phyloP scores from a whole-genome alignment of 2,113 vertebrate species.

The Pitta sordida region DNA sequence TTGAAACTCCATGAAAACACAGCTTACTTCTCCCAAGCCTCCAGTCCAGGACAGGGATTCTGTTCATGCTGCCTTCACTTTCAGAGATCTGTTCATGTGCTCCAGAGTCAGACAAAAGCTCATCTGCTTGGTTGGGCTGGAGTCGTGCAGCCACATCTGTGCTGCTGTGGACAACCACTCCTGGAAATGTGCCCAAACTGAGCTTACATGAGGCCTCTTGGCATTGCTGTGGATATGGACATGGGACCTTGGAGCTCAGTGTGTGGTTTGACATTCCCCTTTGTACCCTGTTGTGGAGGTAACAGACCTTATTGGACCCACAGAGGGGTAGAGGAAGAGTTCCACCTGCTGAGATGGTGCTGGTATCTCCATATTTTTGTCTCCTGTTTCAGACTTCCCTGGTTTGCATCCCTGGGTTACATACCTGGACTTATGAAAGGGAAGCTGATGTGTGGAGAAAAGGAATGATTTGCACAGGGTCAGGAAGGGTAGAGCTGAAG shows the following conservation, averaged over 20 bases:
- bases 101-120: not conserved
- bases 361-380: not conserved
- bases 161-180: not conserved
- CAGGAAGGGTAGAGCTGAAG: not conserved
- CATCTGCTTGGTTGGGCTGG: not conserved
- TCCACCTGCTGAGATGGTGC: not conserved
- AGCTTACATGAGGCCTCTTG: not conserved
- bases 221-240: not conserved
- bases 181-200: not conserved
- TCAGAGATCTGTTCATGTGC: not conserved
- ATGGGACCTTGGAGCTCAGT: accelerated
- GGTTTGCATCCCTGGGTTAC: not conserved
- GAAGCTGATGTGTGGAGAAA: not conserved
- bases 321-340: not conserved
- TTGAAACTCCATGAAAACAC: not conserved
- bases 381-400: not conserved
- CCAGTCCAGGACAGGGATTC: not conserved
- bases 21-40: not conserved
- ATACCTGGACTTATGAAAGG: not conserved
- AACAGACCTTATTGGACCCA: not conserved
- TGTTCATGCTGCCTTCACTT: not conserved
- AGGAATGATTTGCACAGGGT: not conserved
- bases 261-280: not conserved
- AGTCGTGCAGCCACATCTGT: not conserved
- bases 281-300: not conserved